phyloP scores from a whole-genome alignment of 2,888 invertebrate species.

The Acleris laterana region DNA sequence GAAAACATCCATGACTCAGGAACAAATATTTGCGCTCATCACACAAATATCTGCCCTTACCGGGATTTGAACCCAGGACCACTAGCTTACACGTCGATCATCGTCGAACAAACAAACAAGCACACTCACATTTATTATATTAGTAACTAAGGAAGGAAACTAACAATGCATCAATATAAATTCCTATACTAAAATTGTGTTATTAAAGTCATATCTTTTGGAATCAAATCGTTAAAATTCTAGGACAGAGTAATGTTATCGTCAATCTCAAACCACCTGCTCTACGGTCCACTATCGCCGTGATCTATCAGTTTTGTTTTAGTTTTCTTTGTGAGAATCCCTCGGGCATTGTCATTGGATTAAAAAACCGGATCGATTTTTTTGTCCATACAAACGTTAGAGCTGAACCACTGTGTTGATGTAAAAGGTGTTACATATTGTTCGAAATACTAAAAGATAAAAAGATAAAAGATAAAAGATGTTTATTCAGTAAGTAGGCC shows the following conservation, averaged over 20 bases:
- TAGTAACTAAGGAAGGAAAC: too few species aligned
- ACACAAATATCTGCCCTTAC: too few species aligned
- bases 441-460: too few species aligned
- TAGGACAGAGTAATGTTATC: conserved; percentile 34
- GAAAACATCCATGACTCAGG: too few species aligned
- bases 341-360: conserved; percentile 24
- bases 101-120: too few species aligned
- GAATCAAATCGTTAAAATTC: conserved; percentile 31
- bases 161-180: neutral
- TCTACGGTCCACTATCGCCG: conserved; percentile 26
- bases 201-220: conserved; percentile 25
- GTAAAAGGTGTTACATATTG: neutral
- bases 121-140: too few species aligned
- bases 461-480: too few species aligned
- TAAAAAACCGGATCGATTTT: conserved; percentile 2
- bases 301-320: conserved; percentile 44
- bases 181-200: conserved; percentile 13
- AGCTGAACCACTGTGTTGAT: conserved; percentile 12
- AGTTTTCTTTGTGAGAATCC: conserved; percentile 32
- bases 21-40: too few species aligned
- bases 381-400: conserved; percentile 15
- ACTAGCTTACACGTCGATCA: too few species aligned
- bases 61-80: too few species aligned
- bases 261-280: conserved; percentile 34
- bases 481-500: too few species aligned